Conservation (phyloP, 2,888 invertebrate genomes). For the Theretra japonica region DNA sequence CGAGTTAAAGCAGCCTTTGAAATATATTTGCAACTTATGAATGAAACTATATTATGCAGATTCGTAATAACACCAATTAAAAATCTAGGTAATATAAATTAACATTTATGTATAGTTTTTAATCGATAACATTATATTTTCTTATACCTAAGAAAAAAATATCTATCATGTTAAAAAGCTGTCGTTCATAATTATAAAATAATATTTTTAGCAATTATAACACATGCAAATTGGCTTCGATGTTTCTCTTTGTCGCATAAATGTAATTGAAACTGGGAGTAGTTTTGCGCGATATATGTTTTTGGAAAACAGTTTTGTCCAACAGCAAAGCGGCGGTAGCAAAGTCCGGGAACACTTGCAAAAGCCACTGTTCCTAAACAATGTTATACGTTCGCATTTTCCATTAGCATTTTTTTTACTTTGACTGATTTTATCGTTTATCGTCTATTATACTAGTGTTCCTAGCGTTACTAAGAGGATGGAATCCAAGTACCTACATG, state of each 20-base stretch:
- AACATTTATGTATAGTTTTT: too few relatives aligned
- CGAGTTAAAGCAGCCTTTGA: too few relatives aligned
- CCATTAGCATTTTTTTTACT: background rate
- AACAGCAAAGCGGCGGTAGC: background rate
- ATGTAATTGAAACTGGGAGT: background rate
- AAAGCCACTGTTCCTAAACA: background rate
- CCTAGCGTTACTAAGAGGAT: background rate
- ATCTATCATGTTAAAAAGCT: too few relatives aligned
- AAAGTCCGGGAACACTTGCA: background rate
- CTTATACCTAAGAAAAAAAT: too few relatives aligned
- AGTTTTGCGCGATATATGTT: background rate
- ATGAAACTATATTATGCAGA: too few relatives aligned
- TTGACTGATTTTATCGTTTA: background rate
- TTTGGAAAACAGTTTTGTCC: background rate
- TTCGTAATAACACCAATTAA: too few relatives aligned
- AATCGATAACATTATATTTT: too few relatives aligned
- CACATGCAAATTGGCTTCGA: background rate
- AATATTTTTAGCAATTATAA: background rate
- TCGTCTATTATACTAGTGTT: background rate
- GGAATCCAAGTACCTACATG: background rate
- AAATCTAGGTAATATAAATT: too few relatives aligned
- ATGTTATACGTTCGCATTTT: slow-evolving; percentile 15
- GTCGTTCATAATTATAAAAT: too few relatives aligned
- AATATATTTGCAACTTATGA: too few relatives aligned
- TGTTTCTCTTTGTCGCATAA: background rate